A percentile compares a stretch with the other conserved stretches of the same genome.
These are phyloP conservation scores for Torymus tubicola DNA, from an alignment of 2,888 invertebrate genomes.

Conservation along the genomic window DNA sequence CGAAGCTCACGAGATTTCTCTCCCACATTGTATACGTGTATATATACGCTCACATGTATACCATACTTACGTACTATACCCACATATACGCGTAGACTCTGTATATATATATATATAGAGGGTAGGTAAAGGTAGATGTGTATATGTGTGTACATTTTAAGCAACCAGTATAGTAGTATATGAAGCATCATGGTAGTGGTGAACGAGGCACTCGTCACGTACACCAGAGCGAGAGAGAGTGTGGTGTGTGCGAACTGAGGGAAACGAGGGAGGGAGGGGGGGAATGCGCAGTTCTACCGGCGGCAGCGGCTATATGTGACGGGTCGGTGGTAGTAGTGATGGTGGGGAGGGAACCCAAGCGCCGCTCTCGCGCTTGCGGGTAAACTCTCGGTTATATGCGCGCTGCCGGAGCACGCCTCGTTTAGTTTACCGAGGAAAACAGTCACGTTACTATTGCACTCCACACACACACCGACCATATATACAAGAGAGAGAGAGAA, in stretches of 20 bases:
- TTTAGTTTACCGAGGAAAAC: constrained; percentile 46
- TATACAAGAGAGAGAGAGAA: too few relatives aligned
- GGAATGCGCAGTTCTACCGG: not conserved
- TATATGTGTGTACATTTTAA: too few relatives aligned
- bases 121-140: too few relatives aligned
- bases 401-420: constrained; percentile 33
- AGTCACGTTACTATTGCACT: constrained; percentile 13
- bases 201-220: constrained; percentile 30
- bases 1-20: too few relatives aligned
- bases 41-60: too few relatives aligned
- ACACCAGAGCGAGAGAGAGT: not conserved
- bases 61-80: too few relatives aligned
- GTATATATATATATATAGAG: too few relatives aligned
- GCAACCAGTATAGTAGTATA: too few relatives aligned
- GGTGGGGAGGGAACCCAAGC: not conserved
- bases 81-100: too few relatives aligned
- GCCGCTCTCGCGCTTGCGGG: constrained; percentile 6
- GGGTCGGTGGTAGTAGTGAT: not conserved
- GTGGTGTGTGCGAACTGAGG: not conserved
- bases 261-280: not conserved
- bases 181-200: not conserved
- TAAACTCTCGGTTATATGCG: constrained; percentile 44
- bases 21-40: too few relatives aligned
- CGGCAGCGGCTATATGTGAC: not conserved
- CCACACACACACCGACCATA: not conserved